Evolutionary conservation across 2,888 invertebrate species (phyloP).

Genomic region (Trissoscelio sp.): DNA sequence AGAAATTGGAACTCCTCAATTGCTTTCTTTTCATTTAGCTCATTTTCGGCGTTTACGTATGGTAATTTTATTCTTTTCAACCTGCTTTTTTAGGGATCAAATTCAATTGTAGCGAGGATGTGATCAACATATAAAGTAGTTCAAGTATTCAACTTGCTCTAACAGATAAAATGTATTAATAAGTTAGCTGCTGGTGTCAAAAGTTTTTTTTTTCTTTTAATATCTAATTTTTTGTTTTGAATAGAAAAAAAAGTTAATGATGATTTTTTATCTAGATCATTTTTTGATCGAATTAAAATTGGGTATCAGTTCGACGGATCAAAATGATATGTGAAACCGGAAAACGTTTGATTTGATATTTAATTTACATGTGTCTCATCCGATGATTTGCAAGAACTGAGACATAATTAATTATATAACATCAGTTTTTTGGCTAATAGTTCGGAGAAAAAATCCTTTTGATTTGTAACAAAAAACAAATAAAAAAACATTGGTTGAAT

Average conservation of each 20-base stretch:
- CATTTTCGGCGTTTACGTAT: conserved; percentile 62
- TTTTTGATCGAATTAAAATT: too few relatives aligned
- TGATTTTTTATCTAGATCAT: not conserved
- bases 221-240: too few relatives aligned
- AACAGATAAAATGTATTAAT: not conserved
- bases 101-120: conserved; percentile 55
- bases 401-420: conserved; percentile 44
- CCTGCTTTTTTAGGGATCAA: conserved; percentile 25
- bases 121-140: conserved; percentile 56
- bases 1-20: conserved; percentile 57
- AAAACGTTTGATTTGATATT: conserved; percentile 15
- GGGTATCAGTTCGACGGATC: not conserved
- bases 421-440: conserved; percentile 27
- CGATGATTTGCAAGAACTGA: conserved; percentile 26
- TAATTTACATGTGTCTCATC: conserved; percentile 5
- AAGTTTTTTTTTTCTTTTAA: not conserved
- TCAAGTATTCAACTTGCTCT: conserved; percentile 2
- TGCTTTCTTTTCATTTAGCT: conserved; percentile 64
- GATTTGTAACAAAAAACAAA: conserved; percentile 2
- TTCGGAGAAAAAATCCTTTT: conserved; percentile 25
- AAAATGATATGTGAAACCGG: not conserved
- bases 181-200: not conserved
- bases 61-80: conserved; percentile 55
- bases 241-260: not conserved
- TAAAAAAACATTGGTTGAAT: conserved; percentile 50